Evolutionary conservation across 1,140 invertebrate species (phyloP), one percentile per base, ranked within the genome.

Genomic region (Procambarus clarkii): DNA sequence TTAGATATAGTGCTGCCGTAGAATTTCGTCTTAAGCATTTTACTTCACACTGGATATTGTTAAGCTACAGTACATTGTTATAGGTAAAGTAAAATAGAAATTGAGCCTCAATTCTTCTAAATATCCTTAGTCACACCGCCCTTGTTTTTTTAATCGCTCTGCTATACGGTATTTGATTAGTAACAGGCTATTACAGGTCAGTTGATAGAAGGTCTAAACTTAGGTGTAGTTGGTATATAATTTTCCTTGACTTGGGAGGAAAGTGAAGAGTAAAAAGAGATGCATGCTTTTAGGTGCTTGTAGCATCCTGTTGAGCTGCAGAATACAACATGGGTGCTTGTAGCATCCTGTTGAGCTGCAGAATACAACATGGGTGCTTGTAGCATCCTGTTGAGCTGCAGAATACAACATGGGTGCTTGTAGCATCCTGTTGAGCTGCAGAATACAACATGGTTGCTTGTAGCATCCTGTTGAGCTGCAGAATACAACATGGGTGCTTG

Each of bases 271-370:
- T 45, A 50, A 58, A 50, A 54, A 81, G 54, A 58, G 48, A 48
- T 81, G 79, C 79, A 81, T 81, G 79, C 79, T 54, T 58, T 34
- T 54, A 54, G 54, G 79, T 54, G 48, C 46, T 81, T 54, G 48
- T 81, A 81, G 79, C 79, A 45, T 81, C 79, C 24, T 74, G 24
- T 81, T 58, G 54, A 81, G 54, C 58, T 48, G n/a, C 79, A 80
- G 45, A 18, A 21, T 21, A 34, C 24, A 34, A 9, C 21, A 74
- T 34, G 7, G 50, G 34, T 34, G 1, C 34, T 34, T 1, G 34
- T 34, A 34, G 34, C 34, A 34, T 34, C 34, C 34, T 34, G 34
- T 34, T 34, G 34, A 34, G 34, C 34, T 34, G 34, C 34, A 34
- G 34, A 34, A 34, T 34, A 34, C 34, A 34, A 34, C 34, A n/a